A percentile compares a stretch with the other conserved stretches of the same genome.
These are phyloP conservation scores for Rotaria magnacalcarata DNA, from an alignment of 2,888 invertebrate genomes.

Conservation along the genomic window DNA sequence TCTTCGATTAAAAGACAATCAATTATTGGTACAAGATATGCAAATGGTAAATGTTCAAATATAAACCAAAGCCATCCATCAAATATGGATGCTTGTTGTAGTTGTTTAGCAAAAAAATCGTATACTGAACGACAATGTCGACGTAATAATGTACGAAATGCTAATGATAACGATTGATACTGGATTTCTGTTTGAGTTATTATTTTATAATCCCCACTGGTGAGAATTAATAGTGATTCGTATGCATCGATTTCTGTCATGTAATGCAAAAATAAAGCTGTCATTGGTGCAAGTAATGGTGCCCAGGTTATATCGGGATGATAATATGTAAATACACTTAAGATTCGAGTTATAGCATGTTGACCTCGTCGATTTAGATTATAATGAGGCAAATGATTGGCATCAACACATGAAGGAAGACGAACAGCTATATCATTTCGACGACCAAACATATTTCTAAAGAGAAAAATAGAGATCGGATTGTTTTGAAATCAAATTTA, in stretches of 20 bases:
- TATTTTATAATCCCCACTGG: constrained; percentile 35
- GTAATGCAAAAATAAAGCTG: constrained; percentile 45
- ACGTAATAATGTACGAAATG: constrained; percentile 37
- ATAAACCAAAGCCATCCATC: constrained; percentile 44
- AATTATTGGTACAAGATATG: constrained; percentile 40
- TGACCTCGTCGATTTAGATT: constrained; percentile 43
- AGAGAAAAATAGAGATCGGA: too few relatives aligned
- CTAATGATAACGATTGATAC: constrained; percentile 38
- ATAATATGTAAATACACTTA: constrained; percentile 43
- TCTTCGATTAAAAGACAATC: constrained; percentile 46
- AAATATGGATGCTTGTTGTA: background rate
- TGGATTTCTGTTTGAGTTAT: constrained; percentile 46
- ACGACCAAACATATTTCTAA: constrained; percentile 25
- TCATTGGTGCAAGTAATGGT: constrained; percentile 40
- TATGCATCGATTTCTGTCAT: constrained; percentile 42
- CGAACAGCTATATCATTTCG: background rate
- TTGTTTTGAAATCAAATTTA: background rate
- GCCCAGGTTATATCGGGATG: constrained; percentile 46
- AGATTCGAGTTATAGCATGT: constrained; percentile 35
- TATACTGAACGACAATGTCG: constrained; percentile 11
- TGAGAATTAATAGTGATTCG: constrained; percentile 35
- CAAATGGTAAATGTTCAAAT: constrained; percentile 43
- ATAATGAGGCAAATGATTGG: constrained; percentile 36
- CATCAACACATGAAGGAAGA: constrained; percentile 43
- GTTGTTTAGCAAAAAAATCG: constrained; percentile 24